Evolutionary conservation across 2,797 vertebrate genomes (phyloP).

Genomic region (Platalea minor): DNA sequence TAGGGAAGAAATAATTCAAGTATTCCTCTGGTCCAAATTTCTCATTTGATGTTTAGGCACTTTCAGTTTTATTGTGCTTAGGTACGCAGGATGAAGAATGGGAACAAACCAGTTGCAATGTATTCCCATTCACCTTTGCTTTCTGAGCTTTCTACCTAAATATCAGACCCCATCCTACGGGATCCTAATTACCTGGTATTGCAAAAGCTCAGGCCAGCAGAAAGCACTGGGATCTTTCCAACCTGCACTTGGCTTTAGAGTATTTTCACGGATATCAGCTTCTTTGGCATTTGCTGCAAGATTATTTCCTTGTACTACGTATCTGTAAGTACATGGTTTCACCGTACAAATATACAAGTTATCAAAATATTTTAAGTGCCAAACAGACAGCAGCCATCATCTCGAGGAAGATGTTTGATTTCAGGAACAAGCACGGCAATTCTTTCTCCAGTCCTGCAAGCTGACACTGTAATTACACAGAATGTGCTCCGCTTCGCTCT

Average conservation of each 20-base stretch:
- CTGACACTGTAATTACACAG: not conserved
- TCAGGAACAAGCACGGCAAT: not conserved
- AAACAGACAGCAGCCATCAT: not conserved
- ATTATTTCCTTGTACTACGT: not conserved
- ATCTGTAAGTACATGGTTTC: not conserved
- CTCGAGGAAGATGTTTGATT: not conserved
- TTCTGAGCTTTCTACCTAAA: not conserved
- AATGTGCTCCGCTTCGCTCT: accelerated
- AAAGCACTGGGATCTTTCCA: not conserved
- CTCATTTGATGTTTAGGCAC: not conserved
- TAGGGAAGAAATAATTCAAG: not conserved
- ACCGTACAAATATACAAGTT: not conserved
- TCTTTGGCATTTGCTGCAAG: not conserved
- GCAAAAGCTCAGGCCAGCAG: not conserved
- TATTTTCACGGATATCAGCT: not conserved
- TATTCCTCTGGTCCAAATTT: not conserved
- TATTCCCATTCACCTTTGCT: not conserved
- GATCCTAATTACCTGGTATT: not conserved
- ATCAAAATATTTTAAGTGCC: not conserved
- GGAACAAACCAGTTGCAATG: not conserved
- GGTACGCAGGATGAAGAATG: accelerated
- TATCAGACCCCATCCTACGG: not conserved
- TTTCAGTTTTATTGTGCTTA: not conserved
- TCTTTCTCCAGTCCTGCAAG: not conserved
- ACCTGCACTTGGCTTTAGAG: not conserved